Conservation (phyloP, 1,140 invertebrate species). For the Epicauta chinensis region DNA sequence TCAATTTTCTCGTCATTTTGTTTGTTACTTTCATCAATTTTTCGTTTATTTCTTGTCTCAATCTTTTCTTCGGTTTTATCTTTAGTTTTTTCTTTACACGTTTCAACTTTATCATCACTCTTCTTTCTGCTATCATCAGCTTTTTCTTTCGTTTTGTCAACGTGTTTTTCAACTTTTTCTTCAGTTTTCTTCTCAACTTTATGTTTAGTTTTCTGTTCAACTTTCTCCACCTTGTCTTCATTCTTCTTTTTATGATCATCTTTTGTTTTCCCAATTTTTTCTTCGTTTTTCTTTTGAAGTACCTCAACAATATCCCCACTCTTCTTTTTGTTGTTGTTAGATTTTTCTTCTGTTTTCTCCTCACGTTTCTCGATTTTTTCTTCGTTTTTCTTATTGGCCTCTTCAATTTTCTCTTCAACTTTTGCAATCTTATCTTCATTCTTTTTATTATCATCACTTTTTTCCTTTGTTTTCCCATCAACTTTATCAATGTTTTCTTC, state of each 20-base stretch:
- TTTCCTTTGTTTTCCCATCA: neutral
- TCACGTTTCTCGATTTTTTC: neutral
- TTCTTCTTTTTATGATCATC: neutral
- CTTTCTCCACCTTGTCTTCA: neutral
- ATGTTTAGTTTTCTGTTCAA: neutral
- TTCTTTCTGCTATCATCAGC: too few relatives aligned
- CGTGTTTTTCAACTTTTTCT: neutral
- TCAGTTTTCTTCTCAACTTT: neutral
- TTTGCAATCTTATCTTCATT: too few relatives aligned
- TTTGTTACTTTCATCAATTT: too few relatives aligned
- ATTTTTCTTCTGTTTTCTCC: too few relatives aligned
- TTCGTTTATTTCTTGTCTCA: neutral
- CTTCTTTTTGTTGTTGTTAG: too few relatives aligned
- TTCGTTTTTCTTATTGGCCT: neutral
- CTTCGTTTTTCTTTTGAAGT: neutral
- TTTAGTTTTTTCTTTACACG: neutral
- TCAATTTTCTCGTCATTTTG: too few relatives aligned
- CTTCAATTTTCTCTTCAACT: neutral
- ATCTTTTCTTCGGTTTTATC: constrained; percentile 2
- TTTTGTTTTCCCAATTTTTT: neutral
- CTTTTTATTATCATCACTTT: neutral
- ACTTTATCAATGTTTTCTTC: too few relatives aligned
- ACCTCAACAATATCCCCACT: too few relatives aligned
- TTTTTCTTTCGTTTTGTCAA: too few relatives aligned
- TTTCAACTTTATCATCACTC: neutral